phyloP scores from a whole-genome alignment of 2,888 invertebrate genomes.

The Drosophila meridiana region DNA sequence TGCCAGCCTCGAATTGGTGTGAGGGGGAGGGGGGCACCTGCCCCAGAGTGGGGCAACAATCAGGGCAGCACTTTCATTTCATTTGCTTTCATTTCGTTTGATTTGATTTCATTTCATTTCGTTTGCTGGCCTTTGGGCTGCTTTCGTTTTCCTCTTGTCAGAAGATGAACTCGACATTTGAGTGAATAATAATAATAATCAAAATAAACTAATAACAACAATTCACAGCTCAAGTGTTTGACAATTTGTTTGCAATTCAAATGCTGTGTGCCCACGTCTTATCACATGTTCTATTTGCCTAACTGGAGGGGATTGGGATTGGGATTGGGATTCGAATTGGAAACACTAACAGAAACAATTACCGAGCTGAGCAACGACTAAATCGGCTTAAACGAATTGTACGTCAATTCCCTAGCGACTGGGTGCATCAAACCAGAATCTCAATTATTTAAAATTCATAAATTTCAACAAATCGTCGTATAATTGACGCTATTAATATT shows the following conservation, averaged over 20 bases:
- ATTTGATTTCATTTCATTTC: constrained; percentile 14
- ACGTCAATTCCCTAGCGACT: neutral
- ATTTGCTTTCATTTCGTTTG: constrained; percentile 31
- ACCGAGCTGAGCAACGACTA: constrained; percentile 5
- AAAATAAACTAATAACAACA: neutral
- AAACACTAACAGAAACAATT: constrained; percentile 9
- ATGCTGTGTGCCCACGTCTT: constrained; percentile 16
- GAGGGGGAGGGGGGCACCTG: neutral
- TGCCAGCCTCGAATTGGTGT: constrained; percentile 4
- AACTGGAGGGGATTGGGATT: neutral
- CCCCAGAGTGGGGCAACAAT: constrained; percentile 19
- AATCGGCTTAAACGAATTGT: constrained; percentile 12
- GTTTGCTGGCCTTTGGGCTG: constrained; percentile 14
- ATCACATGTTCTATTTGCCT: constrained; percentile 37
- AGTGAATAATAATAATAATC: constrained; percentile 1
- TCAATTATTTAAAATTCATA: constrained; percentile 45
- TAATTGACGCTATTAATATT: constrained; percentile 36
- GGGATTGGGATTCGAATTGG: constrained; percentile 11
- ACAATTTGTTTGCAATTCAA: constrained; percentile 28
- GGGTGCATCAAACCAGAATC: constrained; percentile 43
- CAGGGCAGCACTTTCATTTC: constrained; percentile 62
- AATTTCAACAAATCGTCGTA: constrained; percentile 43
- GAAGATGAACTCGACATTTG: constrained; percentile 20
- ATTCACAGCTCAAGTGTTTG: constrained; percentile 6
- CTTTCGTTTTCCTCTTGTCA: constrained; percentile 59